Percentiles rank a stretch among this genome's conserved stretches.
phyloP scores from a whole-genome alignment of 1,140 invertebrate genomes.

The Eumaeus atala region DNA sequence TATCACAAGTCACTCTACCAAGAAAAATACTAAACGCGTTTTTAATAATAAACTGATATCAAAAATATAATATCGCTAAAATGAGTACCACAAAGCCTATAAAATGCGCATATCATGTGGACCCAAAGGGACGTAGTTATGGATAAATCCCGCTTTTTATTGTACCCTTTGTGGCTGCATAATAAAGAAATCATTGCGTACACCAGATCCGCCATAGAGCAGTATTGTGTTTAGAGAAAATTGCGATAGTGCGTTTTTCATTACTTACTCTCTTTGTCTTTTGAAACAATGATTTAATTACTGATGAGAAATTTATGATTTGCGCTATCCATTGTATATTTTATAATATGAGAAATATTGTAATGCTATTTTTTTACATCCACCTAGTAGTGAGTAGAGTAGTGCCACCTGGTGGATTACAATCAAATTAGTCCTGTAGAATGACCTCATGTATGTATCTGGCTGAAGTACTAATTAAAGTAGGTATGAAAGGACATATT shows the following conservation, averaged over 20 bases:
- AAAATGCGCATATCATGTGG: constrained; percentile 54
- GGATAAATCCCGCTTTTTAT: constrained; percentile 51
- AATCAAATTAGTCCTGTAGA: too few relatives aligned
- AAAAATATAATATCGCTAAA: constrained; percentile 6
- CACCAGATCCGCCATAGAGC: constrained; percentile 36
- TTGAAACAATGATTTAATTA: constrained; percentile 6
- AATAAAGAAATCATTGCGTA: constrained; percentile 45
- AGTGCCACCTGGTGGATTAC: too few relatives aligned
- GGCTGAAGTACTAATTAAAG: too few relatives aligned
- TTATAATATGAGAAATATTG: too few relatives aligned
- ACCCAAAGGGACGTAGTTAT: constrained; percentile 41
- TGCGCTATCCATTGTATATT: too few relatives aligned
- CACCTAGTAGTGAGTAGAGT: too few relatives aligned
- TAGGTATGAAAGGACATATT: too few relatives aligned
- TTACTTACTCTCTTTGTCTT: constrained; percentile 11
- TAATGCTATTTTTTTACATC: too few relatives aligned
- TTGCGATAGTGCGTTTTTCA: constrained; percentile 3
- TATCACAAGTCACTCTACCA: too few relatives aligned
- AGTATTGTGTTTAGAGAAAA: constrained; percentile 3
- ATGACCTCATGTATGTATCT: too few relatives aligned
- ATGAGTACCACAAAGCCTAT: constrained; percentile 32
- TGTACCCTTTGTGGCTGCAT: constrained; percentile 34
- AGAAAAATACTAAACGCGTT: neutral
- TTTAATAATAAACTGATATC: neutral
- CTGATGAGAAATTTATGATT: too few relatives aligned